These are phyloP conservation scores for Taenaris catops DNA, from an alignment of 2,888 invertebrate species.

Conservation along the genomic window DNA sequence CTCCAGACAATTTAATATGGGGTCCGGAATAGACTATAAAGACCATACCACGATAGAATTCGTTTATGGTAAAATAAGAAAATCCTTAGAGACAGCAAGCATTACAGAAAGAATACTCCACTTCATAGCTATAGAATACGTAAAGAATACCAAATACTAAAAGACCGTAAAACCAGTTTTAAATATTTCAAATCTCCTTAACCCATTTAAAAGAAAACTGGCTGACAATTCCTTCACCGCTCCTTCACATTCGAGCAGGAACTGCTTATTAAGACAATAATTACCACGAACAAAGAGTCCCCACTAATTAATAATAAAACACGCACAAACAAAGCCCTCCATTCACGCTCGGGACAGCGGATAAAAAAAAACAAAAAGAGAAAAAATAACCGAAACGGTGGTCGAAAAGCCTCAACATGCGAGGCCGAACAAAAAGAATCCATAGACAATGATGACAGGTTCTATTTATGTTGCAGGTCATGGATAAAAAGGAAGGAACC, in stretches of 20 bases:
- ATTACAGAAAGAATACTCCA: conserved; percentile 9
- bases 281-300: conserved; percentile 76
- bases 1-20: no score
- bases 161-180: conserved; percentile 35
- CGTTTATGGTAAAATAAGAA: no score
- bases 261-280: conserved; percentile 80
- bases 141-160: conserved; percentile 19
- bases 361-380: conserved; percentile 50
- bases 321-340: conserved; percentile 74
- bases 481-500: conserved; percentile 59
- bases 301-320: conserved; percentile 80
- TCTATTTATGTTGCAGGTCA: conserved; percentile 51
- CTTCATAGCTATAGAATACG: conserved; percentile 6
- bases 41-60: no score
- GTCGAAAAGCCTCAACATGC: conserved; percentile 77
- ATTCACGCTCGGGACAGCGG: conserved; percentile 72
- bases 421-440: conserved; percentile 72
- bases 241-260: conserved; percentile 69
- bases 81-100: no score
- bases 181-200: conserved; percentile 41
- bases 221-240: conserved; percentile 59
- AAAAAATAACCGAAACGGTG: conserved; percentile 75
- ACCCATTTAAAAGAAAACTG: conserved; percentile 52
- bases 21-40: no score
- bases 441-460: conserved; percentile 78